These are phyloP conservation scores for Sciaenops ocellatus DNA, from an alignment of 2,797 vertebrate species.

Conservation along the genomic window DNA sequence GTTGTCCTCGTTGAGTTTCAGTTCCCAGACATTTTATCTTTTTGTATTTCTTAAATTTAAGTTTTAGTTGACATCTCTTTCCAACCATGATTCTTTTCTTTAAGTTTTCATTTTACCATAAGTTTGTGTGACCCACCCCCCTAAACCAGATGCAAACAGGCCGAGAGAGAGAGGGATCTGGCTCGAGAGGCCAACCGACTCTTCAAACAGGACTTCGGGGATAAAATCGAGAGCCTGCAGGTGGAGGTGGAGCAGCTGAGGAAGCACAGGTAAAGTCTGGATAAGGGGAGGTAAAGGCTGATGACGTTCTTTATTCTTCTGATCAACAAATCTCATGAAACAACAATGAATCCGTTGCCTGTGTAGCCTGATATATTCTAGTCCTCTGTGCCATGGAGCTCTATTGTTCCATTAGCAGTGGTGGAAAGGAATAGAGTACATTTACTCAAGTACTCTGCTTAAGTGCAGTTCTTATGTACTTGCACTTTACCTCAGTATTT, in stretches of 20 bases:
- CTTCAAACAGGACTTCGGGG: constrained; percentile 98
- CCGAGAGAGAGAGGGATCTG: constrained; percentile 89
- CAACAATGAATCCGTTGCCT: too few species aligned
- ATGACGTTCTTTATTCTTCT: too few species aligned
- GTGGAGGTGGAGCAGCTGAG: constrained; percentile 91
- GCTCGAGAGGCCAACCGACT: constrained; percentile 94
- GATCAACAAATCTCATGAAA: too few species aligned
- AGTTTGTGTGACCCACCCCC: constrained; percentile 88
- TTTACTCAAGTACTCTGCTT: too few species aligned
- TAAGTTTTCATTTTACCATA: constrained; percentile 85
- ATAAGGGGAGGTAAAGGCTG: too few species aligned
- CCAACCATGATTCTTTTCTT: constrained; percentile 68
- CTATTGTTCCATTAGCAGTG: neutral
- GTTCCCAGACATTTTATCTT: constrained; percentile 16
- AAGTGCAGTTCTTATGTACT: too few species aligned
- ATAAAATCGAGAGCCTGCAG: constrained; percentile 98
- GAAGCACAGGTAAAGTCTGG: constrained; percentile 87
- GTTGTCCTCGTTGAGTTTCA: neutral
- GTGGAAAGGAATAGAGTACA: too few species aligned
- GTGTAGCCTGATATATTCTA: too few species aligned
- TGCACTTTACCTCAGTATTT: too few species aligned
- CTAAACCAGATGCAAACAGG: constrained; percentile 95
- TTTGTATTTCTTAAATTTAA: constrained; percentile 57
- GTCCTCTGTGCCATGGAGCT: neutral
- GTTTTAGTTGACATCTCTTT: constrained; percentile 71